phyloP scores from a whole-genome alignment of 2,888 invertebrate species.

The Limnephilus marmoratus region DNA sequence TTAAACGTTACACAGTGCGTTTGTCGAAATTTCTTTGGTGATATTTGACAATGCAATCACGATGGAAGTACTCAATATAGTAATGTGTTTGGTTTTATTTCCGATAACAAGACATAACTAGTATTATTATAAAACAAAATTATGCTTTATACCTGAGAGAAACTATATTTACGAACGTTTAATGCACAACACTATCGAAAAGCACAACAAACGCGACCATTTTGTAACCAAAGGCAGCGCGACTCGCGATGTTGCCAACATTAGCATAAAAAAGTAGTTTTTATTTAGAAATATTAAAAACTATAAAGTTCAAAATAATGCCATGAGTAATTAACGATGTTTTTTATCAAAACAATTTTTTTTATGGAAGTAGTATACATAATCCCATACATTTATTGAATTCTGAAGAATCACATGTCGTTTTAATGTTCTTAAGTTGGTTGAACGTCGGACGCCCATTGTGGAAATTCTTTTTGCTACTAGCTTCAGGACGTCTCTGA shows the following conservation, averaged over 20 bases:
- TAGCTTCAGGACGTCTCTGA: conserved; percentile 3
- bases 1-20: conserved; percentile 63
- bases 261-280: conserved; percentile 47
- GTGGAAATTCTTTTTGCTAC: conserved; percentile 8
- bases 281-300: conserved; percentile 48
- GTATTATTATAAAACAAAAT: conserved; percentile 32
- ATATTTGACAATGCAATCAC: conserved; percentile 46
- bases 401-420: conserved; percentile 22
- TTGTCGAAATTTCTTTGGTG: conserved; percentile 56
- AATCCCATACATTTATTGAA: neutral
- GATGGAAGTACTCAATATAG: conserved; percentile 58
- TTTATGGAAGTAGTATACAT: neutral
- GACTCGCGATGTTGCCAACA: conserved; percentile 60
- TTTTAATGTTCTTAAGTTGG: conserved; percentile 31
- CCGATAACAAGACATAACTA: conserved; percentile 11
- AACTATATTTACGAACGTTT: conserved; percentile 57
- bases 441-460: conserved; percentile 49
- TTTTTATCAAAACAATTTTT: neutral
- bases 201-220: conserved; percentile 80
- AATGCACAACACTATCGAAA: conserved; percentile 59
- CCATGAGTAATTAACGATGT: neutral
- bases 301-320: neutral
- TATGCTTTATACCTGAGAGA: conserved; percentile 53
- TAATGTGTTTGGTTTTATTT: neutral
- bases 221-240: conserved; percentile 73